These are phyloP conservation scores for Isaurus tuberculatus DNA, from an alignment of 92 coral and sea anemone species.

Conservation along the genomic window DNA sequence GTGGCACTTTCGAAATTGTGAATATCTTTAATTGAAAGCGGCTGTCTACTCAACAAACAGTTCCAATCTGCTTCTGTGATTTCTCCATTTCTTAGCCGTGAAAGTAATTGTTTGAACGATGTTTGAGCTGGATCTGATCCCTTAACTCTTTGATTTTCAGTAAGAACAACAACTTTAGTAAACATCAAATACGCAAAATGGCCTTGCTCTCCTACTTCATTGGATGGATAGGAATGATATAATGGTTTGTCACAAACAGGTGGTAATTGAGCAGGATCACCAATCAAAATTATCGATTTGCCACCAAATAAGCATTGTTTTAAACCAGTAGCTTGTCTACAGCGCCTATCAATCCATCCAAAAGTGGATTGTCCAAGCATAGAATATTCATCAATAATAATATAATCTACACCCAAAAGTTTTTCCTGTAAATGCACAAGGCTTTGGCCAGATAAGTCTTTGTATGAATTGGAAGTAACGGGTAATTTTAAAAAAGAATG, in stretches of 20 bases:
- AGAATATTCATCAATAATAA: slow-evolving; percentile 7
- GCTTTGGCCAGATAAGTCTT: slow-evolving; percentile 21
- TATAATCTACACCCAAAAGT: slow-evolving; percentile 9
- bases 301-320: slow-evolving; percentile 13
- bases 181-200: slow-evolving; percentile 34
- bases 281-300: slow-evolving; percentile 8
- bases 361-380: slow-evolving; percentile 14
- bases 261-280: slow-evolving; percentile 8
- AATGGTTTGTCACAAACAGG: slow-evolving; percentile 7
- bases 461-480: slow-evolving; percentile 10
- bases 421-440: slow-evolving; percentile 7
- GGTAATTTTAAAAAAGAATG: slow-evolving; percentile 31
- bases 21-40: slow-evolving; percentile 3
- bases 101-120: neutral
- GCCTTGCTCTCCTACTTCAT: slow-evolving; percentile 30
- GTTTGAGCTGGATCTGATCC: slow-evolving; percentile 17
- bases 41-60: slow-evolving; percentile 14
- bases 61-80: slow-evolving; percentile 8
- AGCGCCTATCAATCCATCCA: slow-evolving; percentile 13
- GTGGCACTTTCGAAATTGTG: slow-evolving; percentile 6
- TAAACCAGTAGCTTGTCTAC: slow-evolving; percentile 11
- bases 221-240: slow-evolving; percentile 29
- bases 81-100: slow-evolving; percentile 8
- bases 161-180: slow-evolving; percentile 13
- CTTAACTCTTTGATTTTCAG: slow-evolving; percentile 29